phyloP scores from a whole-genome alignment of 2,113 vertebrate species.

The Perca schrenkii region DNA sequence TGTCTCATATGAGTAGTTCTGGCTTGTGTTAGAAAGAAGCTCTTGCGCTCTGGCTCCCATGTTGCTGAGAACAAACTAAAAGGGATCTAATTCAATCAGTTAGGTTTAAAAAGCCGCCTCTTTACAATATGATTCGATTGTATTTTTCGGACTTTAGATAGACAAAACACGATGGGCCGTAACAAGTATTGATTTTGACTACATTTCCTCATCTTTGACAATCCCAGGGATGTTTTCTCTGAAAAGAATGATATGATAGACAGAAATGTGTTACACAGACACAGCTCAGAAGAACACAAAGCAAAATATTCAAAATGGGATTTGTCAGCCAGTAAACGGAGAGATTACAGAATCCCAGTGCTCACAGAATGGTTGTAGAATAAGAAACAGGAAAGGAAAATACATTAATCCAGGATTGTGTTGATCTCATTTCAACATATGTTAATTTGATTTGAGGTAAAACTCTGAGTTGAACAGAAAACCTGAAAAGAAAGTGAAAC shows the following conservation, averaged over 20 bases:
- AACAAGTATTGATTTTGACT: slow-evolving; percentile 43
- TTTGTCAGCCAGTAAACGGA: slow-evolving; percentile 49
- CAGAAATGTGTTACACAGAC: slow-evolving; percentile 34
- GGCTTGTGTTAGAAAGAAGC: slow-evolving; percentile 54
- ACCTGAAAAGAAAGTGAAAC: slow-evolving; percentile 26
- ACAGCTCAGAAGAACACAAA: slow-evolving; percentile 18
- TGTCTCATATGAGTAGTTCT: slow-evolving; percentile 72
- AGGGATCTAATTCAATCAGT: slow-evolving; percentile 68
- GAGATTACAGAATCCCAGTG: slow-evolving; percentile 36
- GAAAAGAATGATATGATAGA: slow-evolving; percentile 27
- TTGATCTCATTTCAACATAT: slow-evolving; percentile 32
- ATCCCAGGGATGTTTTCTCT: slow-evolving; percentile 31
- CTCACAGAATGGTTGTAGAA: not conserved
- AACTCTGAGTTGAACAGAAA: not conserved
- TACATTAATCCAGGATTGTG: slow-evolving; percentile 11
- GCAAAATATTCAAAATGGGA: slow-evolving; percentile 36
- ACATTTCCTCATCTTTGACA: slow-evolving; percentile 50
- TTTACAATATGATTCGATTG: slow-evolving; percentile 56
- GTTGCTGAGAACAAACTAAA: slow-evolving; percentile 52
- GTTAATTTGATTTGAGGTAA: slow-evolving; percentile 26
- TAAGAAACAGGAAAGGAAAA: slow-evolving; percentile 11
- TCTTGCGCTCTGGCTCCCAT: slow-evolving; percentile 35
- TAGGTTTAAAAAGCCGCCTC: slow-evolving; percentile 50
- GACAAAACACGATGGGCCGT: slow-evolving; percentile 32
- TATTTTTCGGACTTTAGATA: slow-evolving; percentile 32